Conservation (phyloP, 2,888 invertebrate species). For the Acholoe squamosa region DNA sequence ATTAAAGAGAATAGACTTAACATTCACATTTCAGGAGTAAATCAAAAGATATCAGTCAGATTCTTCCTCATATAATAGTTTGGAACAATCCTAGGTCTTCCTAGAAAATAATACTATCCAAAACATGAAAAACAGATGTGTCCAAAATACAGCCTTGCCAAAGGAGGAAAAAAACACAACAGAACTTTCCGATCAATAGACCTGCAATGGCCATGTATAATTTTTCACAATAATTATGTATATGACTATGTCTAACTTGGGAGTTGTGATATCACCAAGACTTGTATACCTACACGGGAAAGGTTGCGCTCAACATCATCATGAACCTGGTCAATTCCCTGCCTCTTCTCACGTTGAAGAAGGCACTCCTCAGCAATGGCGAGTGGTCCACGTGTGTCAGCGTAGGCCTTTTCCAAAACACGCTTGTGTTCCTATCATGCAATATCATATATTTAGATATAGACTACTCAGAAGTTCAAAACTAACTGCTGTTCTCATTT, state of each 20-base stretch:
- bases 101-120: neutral
- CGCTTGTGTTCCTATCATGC: slow-evolving; percentile 84
- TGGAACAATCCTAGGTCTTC: neutral
- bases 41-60: neutral
- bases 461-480: neutral
- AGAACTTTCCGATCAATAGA: too few species aligned
- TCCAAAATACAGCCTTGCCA: neutral
- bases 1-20: neutral
- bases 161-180: neutral
- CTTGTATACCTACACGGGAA: slow-evolving; percentile 83
- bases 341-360: slow-evolving; percentile 94
- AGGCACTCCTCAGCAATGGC: slow-evolving; percentile 96
- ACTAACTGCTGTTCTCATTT: neutral
- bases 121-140: neutral
- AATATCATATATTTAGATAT: neutral
- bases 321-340: slow-evolving; percentile 94
- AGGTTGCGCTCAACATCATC: slow-evolving; percentile 94
- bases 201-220: neutral
- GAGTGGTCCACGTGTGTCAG: slow-evolving; percentile 93
- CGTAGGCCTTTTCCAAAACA: slow-evolving; percentile 87
- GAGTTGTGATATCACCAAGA: neutral
- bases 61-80: neutral
- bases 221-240: neutral
- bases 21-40: neutral
- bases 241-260: neutral